Percentiles rank a stretch among this genome's conserved stretches.
Evolutionary conservation across 2,113 vertebrate genomes (phyloP).

Genomic region (Gambusia holbrooki): DNA sequence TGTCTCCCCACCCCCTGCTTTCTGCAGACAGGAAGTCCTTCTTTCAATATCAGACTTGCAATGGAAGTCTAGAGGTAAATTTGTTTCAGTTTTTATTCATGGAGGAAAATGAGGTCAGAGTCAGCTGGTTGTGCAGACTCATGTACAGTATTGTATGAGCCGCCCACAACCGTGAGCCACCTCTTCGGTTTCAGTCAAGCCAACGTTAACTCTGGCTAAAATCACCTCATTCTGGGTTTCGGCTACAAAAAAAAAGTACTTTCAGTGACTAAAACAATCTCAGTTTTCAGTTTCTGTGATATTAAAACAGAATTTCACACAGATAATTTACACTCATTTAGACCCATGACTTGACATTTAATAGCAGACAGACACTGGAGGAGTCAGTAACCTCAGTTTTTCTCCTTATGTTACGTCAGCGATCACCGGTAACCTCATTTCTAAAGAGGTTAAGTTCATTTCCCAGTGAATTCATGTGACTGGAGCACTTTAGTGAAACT

Average conservation of each 20-base stretch:
- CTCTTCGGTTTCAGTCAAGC: neutral
- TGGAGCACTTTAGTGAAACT: too few species aligned
- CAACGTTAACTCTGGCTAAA: neutral
- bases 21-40: neutral
- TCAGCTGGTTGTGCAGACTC: neutral
- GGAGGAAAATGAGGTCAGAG: slow-evolving; percentile 27
- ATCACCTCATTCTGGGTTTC: neutral
- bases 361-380: neutral
- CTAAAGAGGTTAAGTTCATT: neutral
- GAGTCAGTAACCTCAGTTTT: neutral
- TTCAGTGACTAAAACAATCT: slow-evolving; percentile 21
- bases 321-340: neutral
- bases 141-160: neutral
- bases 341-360: slow-evolving; percentile 4
- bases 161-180: neutral
- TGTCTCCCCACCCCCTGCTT: neutral
- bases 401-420: too few species aligned
- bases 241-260: neutral
- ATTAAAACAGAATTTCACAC: slow-evolving; percentile 4
- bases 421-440: neutral
- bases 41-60: slow-evolving; percentile 17
- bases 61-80: neutral
- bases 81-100: slow-evolving; percentile 10
- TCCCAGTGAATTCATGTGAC: too few species aligned
- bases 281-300: slow-evolving; percentile 9